phyloP scores from a whole-genome alignment of 2,888 invertebrate genomes.

The Lasiommata megera region DNA sequence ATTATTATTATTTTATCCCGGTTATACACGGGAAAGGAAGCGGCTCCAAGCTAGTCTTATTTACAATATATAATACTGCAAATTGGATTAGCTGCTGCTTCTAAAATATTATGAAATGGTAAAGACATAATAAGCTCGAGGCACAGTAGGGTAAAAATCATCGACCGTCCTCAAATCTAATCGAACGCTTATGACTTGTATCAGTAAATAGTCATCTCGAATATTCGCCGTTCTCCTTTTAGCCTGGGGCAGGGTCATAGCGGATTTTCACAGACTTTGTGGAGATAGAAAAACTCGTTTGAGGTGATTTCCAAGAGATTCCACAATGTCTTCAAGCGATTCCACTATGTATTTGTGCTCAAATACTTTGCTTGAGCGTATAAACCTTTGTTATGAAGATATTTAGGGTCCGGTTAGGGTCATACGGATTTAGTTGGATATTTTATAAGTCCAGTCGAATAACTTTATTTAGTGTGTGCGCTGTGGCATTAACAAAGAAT shows the following conservation, averaged over 20 bases:
- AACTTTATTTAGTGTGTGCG: background rate
- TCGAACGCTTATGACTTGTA: background rate
- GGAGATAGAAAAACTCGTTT: constrained; percentile 33
- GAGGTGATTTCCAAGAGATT: constrained; percentile 30
- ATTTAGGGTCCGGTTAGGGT: background rate
- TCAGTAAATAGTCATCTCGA: constrained; percentile 31
- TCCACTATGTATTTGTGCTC: constrained; percentile 4
- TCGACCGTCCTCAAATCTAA: no score
- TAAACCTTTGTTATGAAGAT: constrained; percentile 7
- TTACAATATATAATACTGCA: no score
- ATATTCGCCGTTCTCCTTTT: constrained; percentile 43
- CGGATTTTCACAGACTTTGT: constrained; percentile 31
- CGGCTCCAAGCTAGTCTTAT: no score
- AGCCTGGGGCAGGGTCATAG: constrained; percentile 39
- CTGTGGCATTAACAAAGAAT: no score
- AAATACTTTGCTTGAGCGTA: constrained; percentile 2
- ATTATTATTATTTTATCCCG: no score
- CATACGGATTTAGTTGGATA: background rate
- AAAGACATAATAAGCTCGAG: no score
- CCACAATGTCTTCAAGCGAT: constrained; percentile 6
- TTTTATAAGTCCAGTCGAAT: background rate
- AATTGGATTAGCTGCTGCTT: no score
- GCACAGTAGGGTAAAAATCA: no score
- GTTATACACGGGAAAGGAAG: no score
- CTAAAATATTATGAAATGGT: no score